phyloP scores from a whole-genome alignment of 1,140 invertebrate species.

The Aphis gossypii region DNA sequence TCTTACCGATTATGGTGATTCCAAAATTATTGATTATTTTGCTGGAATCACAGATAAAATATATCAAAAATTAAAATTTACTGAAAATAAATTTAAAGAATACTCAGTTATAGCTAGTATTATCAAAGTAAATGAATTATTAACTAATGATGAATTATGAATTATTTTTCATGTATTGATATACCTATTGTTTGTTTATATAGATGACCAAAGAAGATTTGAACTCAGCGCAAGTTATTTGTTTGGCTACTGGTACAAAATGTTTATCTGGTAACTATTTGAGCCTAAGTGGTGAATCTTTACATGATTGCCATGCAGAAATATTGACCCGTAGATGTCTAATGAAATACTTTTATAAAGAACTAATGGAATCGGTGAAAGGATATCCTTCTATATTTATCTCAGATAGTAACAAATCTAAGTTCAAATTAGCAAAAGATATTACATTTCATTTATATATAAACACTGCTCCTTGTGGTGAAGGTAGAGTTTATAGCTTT shows the following conservation, averaged over 20 bases:
- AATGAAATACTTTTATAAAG: slow-evolving; percentile 79
- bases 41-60: neutral
- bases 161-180: neutral
- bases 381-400: slow-evolving; percentile 64
- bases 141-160: neutral
- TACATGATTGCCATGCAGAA: slow-evolving; percentile 96
- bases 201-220: slow-evolving; percentile 25
- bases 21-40: slow-evolving; percentile 47
- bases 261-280: slow-evolving; percentile 91
- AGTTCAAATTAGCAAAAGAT: slow-evolving; percentile 75
- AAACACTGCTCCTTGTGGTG: slow-evolving; percentile 96
- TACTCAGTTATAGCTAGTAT: slow-evolving; percentile 46
- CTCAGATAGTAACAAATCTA: slow-evolving; percentile 68
- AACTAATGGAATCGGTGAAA: slow-evolving; percentile 66
- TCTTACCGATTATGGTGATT: neutral
- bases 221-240: slow-evolving; percentile 68
- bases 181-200: slow-evolving; percentile 14
- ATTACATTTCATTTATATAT: slow-evolving; percentile 93
- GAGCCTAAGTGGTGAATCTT: slow-evolving; percentile 79
- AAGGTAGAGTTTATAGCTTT: slow-evolving; percentile 69
- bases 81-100: slow-evolving; percentile 24
- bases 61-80: slow-evolving; percentile 36
- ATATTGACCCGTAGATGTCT: slow-evolving; percentile 82
- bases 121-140: slow-evolving; percentile 36
- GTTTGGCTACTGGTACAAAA: slow-evolving; percentile 87